Conservation (phyloP, 2,113 vertebrate species). For the Lophochroa leadbeateri region DNA sequence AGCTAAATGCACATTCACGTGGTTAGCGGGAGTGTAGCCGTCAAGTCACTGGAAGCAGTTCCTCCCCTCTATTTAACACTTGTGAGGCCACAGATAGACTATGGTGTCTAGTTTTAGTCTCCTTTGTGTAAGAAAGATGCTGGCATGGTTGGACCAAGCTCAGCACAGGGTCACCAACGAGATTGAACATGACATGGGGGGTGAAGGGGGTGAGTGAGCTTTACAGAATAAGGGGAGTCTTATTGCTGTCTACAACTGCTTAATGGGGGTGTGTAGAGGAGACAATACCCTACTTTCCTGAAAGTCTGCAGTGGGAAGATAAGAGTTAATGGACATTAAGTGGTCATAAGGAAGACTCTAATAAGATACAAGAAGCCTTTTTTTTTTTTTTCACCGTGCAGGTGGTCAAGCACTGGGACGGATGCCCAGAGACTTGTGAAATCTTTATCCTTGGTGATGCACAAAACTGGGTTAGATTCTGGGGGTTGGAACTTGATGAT, state of each 20-base stretch:
- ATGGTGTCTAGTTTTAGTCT: not conserved
- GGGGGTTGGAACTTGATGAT: too few relatives aligned
- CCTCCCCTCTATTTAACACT: not conserved
- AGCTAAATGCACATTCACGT: not conserved
- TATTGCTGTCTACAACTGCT: not conserved
- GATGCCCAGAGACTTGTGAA: not conserved
- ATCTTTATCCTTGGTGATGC: not conserved
- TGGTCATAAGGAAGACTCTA: not conserved
- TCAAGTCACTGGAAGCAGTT: not conserved
- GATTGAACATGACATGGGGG: fast-evolving
- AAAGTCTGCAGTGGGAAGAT: not conserved
- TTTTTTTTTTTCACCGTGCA: not conserved
- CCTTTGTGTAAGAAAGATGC: not conserved
- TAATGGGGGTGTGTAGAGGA: not conserved
- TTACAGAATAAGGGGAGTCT: not conserved
- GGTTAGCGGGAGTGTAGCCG: not conserved
- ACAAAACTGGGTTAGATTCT: not conserved
- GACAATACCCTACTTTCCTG: not conserved
- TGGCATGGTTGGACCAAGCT: not conserved
- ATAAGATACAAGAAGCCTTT: not conserved
- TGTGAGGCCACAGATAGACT: not conserved
- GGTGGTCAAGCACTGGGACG: not conserved
- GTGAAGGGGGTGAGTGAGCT: not conserved
- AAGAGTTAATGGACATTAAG: not conserved
- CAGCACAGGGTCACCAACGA: not conserved